Percentiles rank a stretch among this genome's conserved stretches.
Evolutionary conservation across 2,113 vertebrate species (phyloP).

Genomic region (Sula dactylatra): DNA sequence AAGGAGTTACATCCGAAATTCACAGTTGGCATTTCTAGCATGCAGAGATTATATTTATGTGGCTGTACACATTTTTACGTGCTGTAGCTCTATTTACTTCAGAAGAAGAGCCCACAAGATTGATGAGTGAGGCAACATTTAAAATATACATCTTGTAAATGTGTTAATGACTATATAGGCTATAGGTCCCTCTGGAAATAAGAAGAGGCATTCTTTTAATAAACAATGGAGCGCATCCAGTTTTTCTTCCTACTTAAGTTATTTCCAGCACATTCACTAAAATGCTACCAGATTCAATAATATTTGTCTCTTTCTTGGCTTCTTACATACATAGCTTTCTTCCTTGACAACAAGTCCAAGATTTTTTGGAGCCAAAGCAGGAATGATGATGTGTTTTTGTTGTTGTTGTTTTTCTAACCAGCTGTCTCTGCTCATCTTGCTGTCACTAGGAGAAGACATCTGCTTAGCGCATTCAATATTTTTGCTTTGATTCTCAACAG

Average conservation of each 20-base stretch:
- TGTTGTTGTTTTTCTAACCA: conserved; percentile 65
- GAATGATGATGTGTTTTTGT: conserved; percentile 56
- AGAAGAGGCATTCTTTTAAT: conserved; percentile 50
- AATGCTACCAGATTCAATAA: conserved; percentile 59
- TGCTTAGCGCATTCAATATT: conserved; percentile 37
- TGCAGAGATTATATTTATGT: background rate
- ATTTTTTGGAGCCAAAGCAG: conserved; percentile 43
- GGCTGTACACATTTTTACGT: background rate
- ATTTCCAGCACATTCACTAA: conserved; percentile 51
- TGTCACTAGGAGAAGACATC: conserved; percentile 59
- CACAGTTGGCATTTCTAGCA: background rate
- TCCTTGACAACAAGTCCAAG: conserved; percentile 62
- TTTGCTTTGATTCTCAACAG: conserved; percentile 29
- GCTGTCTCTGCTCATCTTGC: conserved; percentile 63
- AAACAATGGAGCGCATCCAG: conserved; percentile 20
- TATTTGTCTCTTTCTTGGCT: conserved; percentile 65
- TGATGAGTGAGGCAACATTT: conserved; percentile 6
- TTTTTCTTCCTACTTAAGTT: conserved; percentile 53
- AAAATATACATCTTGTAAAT: conserved; percentile 33
- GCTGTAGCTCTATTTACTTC: background rate
- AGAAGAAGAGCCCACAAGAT: background rate
- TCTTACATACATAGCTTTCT: conserved; percentile 49
- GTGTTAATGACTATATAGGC: conserved; percentile 28
- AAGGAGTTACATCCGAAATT: background rate
- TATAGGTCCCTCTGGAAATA: conserved; percentile 33